Evolutionary conservation across 2,888 invertebrate genomes (phyloP), one percentile per base, ranked within the genome.

Genomic region (Drosophila sordidula): DNA sequence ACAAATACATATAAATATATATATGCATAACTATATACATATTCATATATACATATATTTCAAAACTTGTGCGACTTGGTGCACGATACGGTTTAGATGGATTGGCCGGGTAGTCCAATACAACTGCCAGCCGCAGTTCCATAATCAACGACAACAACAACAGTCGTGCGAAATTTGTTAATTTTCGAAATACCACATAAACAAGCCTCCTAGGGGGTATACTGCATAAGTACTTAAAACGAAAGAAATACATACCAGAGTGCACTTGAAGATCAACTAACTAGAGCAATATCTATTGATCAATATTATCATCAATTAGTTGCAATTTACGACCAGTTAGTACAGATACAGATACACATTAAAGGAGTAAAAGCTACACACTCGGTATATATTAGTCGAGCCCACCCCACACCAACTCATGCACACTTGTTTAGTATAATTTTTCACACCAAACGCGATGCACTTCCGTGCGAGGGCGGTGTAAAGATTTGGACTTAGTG

Each of bases 111-210:
- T 50, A 34, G 16, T 42, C 14, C 52, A n/a, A 63, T 47, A 32
- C 56, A 44, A 44, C 26, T 26, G 51, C 42, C 64, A 36, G 55
- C 18, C 63, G 45, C 38, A 42, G 44, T 12, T 11, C 51, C 39
- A 57, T 44, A 54, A 57, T 44, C 57, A 52, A 36, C 47, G 22
- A 56, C 26, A 71, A 74, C 65, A 63, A 67, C 41, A 68, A 78
- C 65, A 73, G 25, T 81, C 80, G 75, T 80, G 82, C 80, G 56
- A 84, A 75, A 78, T 67, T 69, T 58, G 65, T 69, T 70, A 70
- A 77, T 70, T 73, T 72, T 44, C 47, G 41, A 50, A 58, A 55
- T 63, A 57, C 45, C 34, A 12, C 18, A 34, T 12, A 59, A 38
- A 16, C 26, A 38, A 25, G 1, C 32, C 2, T 11, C 6, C 14